Evolutionary conservation across 2,797 vertebrate genomes (phyloP), one percentile per base, ranked within the genome.

Genomic region (Enteromius mattozi): DNA sequence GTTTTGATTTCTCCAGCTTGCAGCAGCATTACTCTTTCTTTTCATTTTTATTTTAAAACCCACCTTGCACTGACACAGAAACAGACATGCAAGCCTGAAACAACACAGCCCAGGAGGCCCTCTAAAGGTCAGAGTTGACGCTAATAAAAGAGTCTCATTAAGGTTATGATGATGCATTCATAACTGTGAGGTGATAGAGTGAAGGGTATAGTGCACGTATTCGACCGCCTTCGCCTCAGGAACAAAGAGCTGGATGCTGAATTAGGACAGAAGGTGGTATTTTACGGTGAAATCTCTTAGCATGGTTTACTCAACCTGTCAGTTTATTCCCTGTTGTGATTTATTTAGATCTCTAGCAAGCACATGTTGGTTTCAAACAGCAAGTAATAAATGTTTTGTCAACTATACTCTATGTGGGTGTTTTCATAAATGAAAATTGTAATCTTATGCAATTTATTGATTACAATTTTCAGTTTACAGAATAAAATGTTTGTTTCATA

Each of bases 261-360:
- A 85, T 47, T 89, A 63, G 76, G 68, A 61, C 86, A 84, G 51
- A 76, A 83, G 77, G 49, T 70, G 79, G 80, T 72, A 35, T 40
- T 81, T 70, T 42, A 21, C 3, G 13, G 33, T 42, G 49, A 71
- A 27, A 70, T 70, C 4, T 51, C 49, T 21, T 71, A 12, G 61
- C 30, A 7, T 33, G 13, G 27, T 42, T 37, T 7, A 42, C 37
- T 59, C n/a, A 72, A 21, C 68, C 68, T 45, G 4, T 56, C n/a
- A 35, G 68, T 61, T 21, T 47, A 7, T 61, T 63, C n/a, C 7
- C 16, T 19, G 8, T 12, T 49, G 42, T 72, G 40, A 42, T 71
- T 47, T 27, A 27, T 30, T 71, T 71, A 24, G n/a, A 16, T 17
- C 14, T 27, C 59, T 33, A 66, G 59, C 42, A 33, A 17, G 14